These are phyloP conservation scores for Rhea americana DNA, from an alignment of 2,113 vertebrate genomes.

Conservation along the genomic window DNA sequence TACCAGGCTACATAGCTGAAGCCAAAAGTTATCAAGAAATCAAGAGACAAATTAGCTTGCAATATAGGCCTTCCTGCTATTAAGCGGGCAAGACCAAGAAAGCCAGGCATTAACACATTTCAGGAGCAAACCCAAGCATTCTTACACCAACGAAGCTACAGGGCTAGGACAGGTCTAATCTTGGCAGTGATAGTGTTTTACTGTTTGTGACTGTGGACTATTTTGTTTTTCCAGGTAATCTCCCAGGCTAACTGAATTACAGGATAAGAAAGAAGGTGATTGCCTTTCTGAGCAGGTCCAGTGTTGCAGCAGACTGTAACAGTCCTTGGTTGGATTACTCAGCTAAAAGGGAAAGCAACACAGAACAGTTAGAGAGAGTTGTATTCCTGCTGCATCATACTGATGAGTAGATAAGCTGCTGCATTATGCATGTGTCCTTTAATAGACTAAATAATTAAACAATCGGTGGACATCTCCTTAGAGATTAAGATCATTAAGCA, in stretches of 20 bases:
- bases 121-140: neutral
- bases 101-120: neutral
- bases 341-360: constrained; percentile 16
- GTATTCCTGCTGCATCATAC: neutral
- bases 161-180: neutral
- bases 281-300: neutral
- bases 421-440: neutral
- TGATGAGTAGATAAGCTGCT: neutral
- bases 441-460: constrained; percentile 49
- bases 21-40: neutral
- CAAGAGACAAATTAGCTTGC: neutral
- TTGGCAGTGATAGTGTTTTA: neutral
- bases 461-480: constrained; percentile 30
- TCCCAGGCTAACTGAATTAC: neutral
- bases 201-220: neutral
- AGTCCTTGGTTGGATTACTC: neutral
- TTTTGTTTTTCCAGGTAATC: neutral
- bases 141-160: neutral
- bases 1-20: neutral
- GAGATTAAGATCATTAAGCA: constrained; percentile 57
- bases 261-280: neutral
- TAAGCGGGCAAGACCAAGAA: neutral
- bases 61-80: neutral
- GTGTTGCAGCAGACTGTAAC: neutral
- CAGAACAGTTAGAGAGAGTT: neutral